A percentile compares a stretch with the other conserved stretches of the same genome.
Conservation (phyloP, 2,797 vertebrate species). For the Peromyscus attwateri region DNA sequence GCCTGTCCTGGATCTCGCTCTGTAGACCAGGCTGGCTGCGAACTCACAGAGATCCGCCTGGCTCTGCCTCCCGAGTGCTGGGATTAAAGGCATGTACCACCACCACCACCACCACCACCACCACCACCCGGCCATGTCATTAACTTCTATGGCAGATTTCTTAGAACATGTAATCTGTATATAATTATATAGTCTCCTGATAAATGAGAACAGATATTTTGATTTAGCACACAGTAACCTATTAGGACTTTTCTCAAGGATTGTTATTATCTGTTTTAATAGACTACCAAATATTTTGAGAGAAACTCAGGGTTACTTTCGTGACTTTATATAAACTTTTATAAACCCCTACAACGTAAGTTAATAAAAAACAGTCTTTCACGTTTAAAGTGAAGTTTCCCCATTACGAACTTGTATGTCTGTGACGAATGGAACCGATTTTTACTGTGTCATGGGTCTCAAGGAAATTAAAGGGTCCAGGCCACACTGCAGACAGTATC, state of each 20-base stretch:
- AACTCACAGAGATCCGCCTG: too few relatives aligned
- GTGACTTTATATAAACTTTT: not conserved
- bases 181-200: not conserved
- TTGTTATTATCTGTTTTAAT: constrained; percentile 44
- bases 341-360: not conserved
- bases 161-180: constrained; percentile 17
- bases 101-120: too few relatives aligned
- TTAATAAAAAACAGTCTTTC: constrained; percentile 36
- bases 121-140: not conserved
- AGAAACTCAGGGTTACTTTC: constrained; percentile 29
- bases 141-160: not conserved
- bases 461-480: not conserved
- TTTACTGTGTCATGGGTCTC: not conserved
- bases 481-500: not conserved
- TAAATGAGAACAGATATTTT: not conserved
- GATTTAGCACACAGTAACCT: not conserved
- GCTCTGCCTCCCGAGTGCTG: too few relatives aligned
- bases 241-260: not conserved
- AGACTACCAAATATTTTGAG: constrained; percentile 50
- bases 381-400: constrained; percentile 1
- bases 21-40: too few relatives aligned
- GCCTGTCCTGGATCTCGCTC: too few relatives aligned
- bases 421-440: not conserved
- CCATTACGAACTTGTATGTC: not conserved
- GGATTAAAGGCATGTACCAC: too few relatives aligned